These are phyloP conservation scores for Argopecten irradians DNA, from an alignment of 1,140 invertebrate genomes.

Conservation along the genomic window DNA sequence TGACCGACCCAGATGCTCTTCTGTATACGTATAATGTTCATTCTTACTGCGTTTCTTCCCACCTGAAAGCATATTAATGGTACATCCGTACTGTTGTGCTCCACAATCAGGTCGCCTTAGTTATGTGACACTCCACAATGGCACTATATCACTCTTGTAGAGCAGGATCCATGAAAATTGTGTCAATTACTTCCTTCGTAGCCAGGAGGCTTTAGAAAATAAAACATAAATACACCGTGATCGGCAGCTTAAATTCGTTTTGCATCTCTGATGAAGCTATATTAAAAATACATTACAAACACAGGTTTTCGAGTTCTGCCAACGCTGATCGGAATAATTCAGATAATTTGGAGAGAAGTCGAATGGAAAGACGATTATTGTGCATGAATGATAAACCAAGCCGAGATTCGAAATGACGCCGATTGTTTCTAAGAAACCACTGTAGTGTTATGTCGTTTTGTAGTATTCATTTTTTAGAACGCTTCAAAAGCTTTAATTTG, in stretches of 20 bases:
- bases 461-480: too few species aligned
- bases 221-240: not conserved
- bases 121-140: not conserved
- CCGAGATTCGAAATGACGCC: not conserved
- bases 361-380: not conserved
- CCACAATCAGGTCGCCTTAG: not conserved
- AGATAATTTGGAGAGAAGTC: slow-evolving; percentile 4
- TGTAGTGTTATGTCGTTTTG: not conserved
- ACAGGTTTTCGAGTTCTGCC: not conserved
- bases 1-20: too few species aligned
- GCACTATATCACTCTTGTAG: not conserved
- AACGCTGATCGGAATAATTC: not conserved
- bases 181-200: not conserved
- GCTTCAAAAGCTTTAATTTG: too few species aligned
- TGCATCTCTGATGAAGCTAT: not conserved
- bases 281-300: not conserved
- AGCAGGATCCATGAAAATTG: not conserved
- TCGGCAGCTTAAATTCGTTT: not conserved
- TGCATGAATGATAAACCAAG: not conserved
- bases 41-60: too few species aligned
- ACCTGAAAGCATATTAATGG: too few species aligned
- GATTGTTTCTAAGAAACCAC: not conserved
- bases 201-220: not conserved
- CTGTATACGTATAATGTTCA: too few species aligned
- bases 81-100: not conserved